A percentile compares a stretch with the other conserved stretches of the same genome.
Evolutionary conservation across 2,888 invertebrate genomes (phyloP).

Genomic region (Euproctis similis): DNA sequence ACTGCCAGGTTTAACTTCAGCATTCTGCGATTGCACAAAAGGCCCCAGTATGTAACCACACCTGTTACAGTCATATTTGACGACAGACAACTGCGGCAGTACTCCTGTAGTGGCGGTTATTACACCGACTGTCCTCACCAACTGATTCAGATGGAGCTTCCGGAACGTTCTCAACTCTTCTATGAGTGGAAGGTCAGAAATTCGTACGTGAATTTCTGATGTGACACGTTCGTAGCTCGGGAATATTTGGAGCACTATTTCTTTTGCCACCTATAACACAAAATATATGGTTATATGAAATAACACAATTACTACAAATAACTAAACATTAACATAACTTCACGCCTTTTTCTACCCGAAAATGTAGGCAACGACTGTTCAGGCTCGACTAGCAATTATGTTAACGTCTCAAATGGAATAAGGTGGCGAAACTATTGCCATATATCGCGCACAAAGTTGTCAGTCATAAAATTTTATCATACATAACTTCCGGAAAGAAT

Average conservation of each 20-base stretch:
- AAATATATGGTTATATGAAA: background rate
- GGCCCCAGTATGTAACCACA: slow-evolving; percentile 97
- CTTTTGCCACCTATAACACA: slow-evolving; percentile 80
- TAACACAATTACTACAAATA: too few species aligned
- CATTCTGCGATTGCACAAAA: slow-evolving; percentile 93
- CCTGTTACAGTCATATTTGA: slow-evolving; percentile 98
- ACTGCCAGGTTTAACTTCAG: slow-evolving; percentile 96
- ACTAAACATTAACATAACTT: too few species aligned
- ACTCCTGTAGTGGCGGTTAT: slow-evolving; percentile 97
- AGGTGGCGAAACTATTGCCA: too few species aligned
- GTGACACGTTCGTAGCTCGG: slow-evolving; percentile 97
- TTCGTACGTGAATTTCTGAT: slow-evolving; percentile 94
- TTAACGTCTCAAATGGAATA: too few species aligned
- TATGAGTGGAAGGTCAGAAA: slow-evolving; percentile 94
- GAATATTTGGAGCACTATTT: slow-evolving; percentile 93
- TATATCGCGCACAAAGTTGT: too few species aligned
- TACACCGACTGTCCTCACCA: slow-evolving; percentile 91
- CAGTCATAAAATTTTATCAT: too few species aligned
- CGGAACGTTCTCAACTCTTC: slow-evolving; percentile 96
- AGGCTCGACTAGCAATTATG: too few species aligned
- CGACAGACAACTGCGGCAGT: slow-evolving; percentile 94
- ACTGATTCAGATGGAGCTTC: slow-evolving; percentile 92
- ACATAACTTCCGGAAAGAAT: too few species aligned
- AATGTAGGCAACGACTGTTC: too few species aligned
- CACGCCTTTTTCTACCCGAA: too few species aligned